phyloP scores from a whole-genome alignment of 2,888 invertebrate species.

The Acleris emargana region DNA sequence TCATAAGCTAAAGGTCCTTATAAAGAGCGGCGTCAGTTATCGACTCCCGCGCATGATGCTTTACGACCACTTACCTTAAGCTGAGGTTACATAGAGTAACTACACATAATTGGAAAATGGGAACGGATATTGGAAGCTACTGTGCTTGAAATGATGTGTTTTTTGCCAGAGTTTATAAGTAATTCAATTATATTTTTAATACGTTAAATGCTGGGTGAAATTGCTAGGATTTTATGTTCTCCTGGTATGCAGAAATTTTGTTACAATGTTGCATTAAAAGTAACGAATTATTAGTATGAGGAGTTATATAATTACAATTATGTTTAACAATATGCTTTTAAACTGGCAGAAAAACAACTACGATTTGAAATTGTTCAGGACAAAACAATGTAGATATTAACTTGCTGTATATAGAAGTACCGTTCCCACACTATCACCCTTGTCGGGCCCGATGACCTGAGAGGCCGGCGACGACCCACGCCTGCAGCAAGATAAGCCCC shows the following conservation, averaged over 20 bases:
- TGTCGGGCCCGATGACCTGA: neutral
- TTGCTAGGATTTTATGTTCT: too few relatives aligned
- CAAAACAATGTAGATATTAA: neutral
- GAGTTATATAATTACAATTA: too few relatives aligned
- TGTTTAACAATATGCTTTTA: too few relatives aligned
- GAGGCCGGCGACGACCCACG: neutral
- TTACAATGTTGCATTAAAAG: too few relatives aligned
- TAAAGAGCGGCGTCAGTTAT: conserved; percentile 61
- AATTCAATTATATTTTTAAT: conserved; percentile 25
- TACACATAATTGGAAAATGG: conserved; percentile 44
- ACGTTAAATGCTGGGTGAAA: neutral
- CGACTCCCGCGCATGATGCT: conserved; percentile 59
- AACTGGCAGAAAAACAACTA: too few relatives aligned
- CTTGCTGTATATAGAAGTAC: neutral
- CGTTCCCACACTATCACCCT: conserved; percentile 5
- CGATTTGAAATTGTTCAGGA: too few relatives aligned
- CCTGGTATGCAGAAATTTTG: too few relatives aligned
- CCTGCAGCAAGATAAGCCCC: neutral
- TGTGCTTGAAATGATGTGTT: conserved; percentile 13
- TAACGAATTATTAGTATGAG: too few relatives aligned
- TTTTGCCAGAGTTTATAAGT: conserved; percentile 18
- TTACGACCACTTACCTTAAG: conserved; percentile 66
- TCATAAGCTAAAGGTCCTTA: conserved; percentile 66
- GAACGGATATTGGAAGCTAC: conserved; percentile 35
- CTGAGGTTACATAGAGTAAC: conserved; percentile 42